phyloP scores from a whole-genome alignment of 1,140 invertebrate species.

The Ostrea denselamellosa region DNA sequence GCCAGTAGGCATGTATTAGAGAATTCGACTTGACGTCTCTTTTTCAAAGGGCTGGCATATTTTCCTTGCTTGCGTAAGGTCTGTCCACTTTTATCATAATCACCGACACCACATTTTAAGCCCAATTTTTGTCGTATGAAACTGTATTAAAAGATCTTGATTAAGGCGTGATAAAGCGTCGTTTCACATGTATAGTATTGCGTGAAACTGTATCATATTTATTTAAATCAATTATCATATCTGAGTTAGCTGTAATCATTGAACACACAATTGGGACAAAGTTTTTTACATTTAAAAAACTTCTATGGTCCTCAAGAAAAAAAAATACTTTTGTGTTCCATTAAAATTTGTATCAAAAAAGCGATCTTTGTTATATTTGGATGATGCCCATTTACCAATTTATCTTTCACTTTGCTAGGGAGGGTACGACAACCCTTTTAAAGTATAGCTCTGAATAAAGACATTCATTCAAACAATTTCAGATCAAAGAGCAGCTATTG shows the following conservation, averaged over 20 bases:
- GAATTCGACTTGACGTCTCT: no score
- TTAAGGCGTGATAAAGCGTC: neutral
- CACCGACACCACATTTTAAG: neutral
- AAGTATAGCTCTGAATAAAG: no score
- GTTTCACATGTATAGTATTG: neutral
- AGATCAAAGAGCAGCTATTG: no score
- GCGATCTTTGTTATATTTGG: neutral
- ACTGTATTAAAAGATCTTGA: neutral
- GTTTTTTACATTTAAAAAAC: conserved; percentile 6
- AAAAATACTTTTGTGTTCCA: neutral
- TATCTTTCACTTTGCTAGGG: neutral
- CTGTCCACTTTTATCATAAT: neutral
- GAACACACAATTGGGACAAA: neutral
- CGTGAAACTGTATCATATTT: neutral
- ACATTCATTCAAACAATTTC: no score
- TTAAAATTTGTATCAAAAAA: neutral
- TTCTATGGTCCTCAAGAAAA: neutral
- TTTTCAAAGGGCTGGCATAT: neutral
- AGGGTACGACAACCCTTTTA: no score
- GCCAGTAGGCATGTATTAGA: no score
- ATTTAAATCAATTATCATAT: neutral
- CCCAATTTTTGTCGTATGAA: neutral
- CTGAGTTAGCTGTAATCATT: neutral
- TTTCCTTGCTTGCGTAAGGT: neutral
- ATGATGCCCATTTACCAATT: neutral